phyloP scores from a whole-genome alignment of 2,113 vertebrate species.

The Myrmophylax atrothorax region DNA sequence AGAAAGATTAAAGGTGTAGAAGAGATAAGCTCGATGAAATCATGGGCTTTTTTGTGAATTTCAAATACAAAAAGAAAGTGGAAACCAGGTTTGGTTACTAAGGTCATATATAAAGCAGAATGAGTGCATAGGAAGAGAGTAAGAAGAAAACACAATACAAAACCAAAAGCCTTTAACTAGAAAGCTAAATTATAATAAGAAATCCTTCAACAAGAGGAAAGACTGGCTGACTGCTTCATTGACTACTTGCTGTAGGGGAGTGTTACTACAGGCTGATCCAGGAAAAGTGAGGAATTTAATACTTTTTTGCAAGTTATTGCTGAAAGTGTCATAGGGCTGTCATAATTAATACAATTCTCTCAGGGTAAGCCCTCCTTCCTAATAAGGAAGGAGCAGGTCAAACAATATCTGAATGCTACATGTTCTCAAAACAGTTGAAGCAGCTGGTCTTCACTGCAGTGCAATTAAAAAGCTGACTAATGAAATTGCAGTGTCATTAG shows the following conservation, averaged over 20 bases:
- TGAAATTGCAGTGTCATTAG: background rate
- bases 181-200: background rate
- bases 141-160: background rate
- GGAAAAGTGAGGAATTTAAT: background rate
- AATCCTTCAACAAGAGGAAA: background rate
- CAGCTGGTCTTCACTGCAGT: background rate
- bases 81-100: background rate
- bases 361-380: background rate
- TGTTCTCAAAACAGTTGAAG: background rate
- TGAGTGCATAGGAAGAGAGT: background rate
- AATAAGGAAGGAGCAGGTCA: background rate
- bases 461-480: background rate
- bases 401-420: background rate
- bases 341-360: background rate
- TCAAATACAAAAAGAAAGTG: background rate
- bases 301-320: background rate
- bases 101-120: background rate
- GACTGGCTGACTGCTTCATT: background rate
- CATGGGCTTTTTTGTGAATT: background rate
- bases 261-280: background rate
- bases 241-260: background rate
- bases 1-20: background rate
- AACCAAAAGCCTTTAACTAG: background rate
- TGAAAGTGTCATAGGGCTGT: background rate
- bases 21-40: background rate